Evolutionary conservation across 1,140 invertebrate species (phyloP).

Genomic region (Planococcus citri): DNA sequence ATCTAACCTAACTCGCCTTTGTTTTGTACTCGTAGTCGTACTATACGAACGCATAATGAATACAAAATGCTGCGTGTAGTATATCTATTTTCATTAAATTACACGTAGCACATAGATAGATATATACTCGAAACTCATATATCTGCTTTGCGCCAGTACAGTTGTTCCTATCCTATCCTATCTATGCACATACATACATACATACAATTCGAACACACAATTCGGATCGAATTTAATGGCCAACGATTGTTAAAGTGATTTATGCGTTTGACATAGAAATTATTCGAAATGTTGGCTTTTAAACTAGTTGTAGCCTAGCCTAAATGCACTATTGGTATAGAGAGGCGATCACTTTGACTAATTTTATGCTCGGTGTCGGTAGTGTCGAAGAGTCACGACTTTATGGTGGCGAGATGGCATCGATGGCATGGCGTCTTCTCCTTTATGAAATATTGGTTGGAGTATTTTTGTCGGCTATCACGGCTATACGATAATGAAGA

Average conservation of each 20-base stretch:
- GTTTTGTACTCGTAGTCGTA: background rate
- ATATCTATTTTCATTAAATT: background rate
- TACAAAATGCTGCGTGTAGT: background rate
- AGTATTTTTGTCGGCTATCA: background rate
- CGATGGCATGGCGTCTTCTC: too few species aligned
- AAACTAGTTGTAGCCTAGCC: background rate
- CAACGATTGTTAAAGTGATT: background rate
- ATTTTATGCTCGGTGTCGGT: background rate
- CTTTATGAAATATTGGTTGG: too few species aligned
- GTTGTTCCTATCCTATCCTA: too few species aligned
- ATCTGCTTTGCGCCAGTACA: too few species aligned
- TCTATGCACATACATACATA: too few species aligned
- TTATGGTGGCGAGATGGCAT: too few species aligned
- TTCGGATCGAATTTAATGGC: background rate
- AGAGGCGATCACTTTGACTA: background rate
- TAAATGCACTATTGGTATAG: background rate
- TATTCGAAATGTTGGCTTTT: background rate
- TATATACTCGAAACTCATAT: too few species aligned
- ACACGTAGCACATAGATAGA: too few species aligned
- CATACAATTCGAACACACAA: background rate
- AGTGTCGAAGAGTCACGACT: background rate
- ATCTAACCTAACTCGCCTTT: background rate
- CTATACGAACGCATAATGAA: background rate
- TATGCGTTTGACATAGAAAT: background rate
- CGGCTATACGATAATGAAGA: background rate